phyloP scores from a whole-genome alignment of 2,113 vertebrate species.

The Larimichthys crocea region DNA sequence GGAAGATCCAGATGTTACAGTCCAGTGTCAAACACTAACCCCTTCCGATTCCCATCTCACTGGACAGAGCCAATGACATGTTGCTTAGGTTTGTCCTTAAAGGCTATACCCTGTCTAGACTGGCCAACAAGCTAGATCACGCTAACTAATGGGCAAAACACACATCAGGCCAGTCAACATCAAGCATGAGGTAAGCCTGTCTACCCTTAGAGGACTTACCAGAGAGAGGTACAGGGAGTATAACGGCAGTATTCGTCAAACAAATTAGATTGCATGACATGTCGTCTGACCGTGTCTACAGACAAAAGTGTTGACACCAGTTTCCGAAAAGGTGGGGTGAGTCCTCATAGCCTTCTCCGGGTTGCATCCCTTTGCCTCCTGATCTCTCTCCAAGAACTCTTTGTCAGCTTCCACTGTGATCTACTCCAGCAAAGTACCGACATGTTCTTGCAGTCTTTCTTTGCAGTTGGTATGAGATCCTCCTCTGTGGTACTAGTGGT shows the following conservation, averaged over 20 bases:
- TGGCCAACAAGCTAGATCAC: conserved; percentile 62
- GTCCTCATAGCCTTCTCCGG: not conserved
- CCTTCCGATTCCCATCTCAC: conserved; percentile 72
- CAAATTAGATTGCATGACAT: not conserved
- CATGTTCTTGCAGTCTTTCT: not conserved
- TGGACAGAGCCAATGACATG: conserved; percentile 85
- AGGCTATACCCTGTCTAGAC: conserved; percentile 80
- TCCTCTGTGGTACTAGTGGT: not conserved
- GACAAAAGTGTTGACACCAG: not conserved
- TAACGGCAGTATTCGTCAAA: too few relatives aligned
- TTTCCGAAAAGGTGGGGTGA: not conserved
- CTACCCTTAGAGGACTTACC: not conserved
- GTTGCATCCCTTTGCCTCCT: not conserved
- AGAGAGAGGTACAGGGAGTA: not conserved
- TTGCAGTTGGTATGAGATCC: not conserved
- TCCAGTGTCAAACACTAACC: conserved; percentile 87
- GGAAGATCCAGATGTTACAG: conserved; percentile 75
- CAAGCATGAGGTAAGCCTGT: too few relatives aligned
- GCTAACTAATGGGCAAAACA: not conserved
- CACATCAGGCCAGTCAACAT: not conserved
- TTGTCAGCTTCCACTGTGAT: too few relatives aligned
- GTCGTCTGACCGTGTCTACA: not conserved
- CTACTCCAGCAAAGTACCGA: not conserved
- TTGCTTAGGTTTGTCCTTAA: conserved; percentile 86
- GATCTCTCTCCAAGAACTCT: not conserved